phyloP scores from a whole-genome alignment of 2,888 invertebrate species.

The Aporophyla nigra region DNA sequence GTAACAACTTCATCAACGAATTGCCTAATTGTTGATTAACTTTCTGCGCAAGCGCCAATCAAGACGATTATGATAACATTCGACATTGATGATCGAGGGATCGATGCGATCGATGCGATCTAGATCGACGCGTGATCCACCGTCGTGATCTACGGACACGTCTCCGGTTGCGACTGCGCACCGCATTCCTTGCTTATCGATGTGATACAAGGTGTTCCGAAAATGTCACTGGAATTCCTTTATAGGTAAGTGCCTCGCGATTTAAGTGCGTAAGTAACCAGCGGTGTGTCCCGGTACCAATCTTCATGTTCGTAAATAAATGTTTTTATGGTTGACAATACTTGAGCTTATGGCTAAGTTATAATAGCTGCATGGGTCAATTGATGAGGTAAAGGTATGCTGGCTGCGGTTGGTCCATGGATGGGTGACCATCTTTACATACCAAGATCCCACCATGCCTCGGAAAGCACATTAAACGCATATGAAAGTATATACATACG shows the following conservation, averaged over 20 bases:
- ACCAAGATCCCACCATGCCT: too few species aligned
- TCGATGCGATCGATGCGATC: conserved; percentile 50
- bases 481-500: too few species aligned
- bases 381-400: too few species aligned
- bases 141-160: conserved; percentile 68
- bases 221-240: conserved; percentile 49
- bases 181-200: conserved; percentile 51
- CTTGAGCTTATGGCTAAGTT: too few species aligned
- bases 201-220: conserved; percentile 59
- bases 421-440: too few species aligned
- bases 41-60: conserved; percentile 43
- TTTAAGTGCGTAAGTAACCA: conserved; percentile 12
- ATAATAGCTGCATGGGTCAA: too few species aligned
- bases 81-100: conserved; percentile 60
- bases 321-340: not conserved
- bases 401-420: too few species aligned
- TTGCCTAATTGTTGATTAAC: conserved; percentile 38
- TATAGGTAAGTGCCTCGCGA: conserved; percentile 3
- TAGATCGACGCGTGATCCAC: conserved; percentile 65
- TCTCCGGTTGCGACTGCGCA: conserved; percentile 55
- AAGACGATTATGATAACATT: conserved; percentile 50
- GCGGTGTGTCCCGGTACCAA: not conserved
- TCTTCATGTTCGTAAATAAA: conserved; percentile 2
- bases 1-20: conserved; percentile 26
- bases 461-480: too few species aligned